These are phyloP conservation scores for Neolamprologus cancellatus DNA, from an alignment of 2,113 vertebrate species.

Conservation along the genomic window DNA sequence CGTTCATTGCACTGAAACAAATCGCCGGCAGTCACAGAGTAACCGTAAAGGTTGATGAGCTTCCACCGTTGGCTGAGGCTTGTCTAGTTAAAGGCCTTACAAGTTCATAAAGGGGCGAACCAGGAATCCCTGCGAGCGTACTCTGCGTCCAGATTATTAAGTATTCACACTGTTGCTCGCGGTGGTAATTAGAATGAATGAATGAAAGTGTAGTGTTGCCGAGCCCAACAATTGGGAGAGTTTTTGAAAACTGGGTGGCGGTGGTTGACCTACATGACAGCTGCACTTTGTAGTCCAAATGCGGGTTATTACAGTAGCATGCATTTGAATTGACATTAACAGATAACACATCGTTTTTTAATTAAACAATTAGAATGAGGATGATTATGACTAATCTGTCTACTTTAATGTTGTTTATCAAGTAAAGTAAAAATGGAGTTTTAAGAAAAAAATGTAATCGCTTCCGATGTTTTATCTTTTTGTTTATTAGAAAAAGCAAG, in stretches of 20 bases:
- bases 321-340: not conserved
- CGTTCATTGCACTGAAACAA: not conserved
- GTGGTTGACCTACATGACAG: conserved; percentile 23
- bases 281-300: not conserved
- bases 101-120: conserved; percentile 15
- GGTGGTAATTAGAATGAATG: not conserved
- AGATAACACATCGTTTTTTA: not conserved
- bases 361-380: not conserved
- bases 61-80: not conserved
- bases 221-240: not conserved
- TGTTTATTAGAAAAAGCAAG: not conserved
- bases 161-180: not conserved
- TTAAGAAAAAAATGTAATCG: not conserved
- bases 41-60: not conserved
- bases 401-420: not conserved
- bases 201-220: not conserved
- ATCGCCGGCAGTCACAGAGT: not conserved
- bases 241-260: not conserved
- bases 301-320: not conserved
- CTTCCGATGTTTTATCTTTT: not conserved
- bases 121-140: not conserved
- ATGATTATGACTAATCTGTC: not conserved
- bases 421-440: not conserved
- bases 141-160: not conserved
- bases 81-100: conserved; percentile 14